A percentile compares a stretch with the other conserved stretches of the same genome.
phyloP scores from a whole-genome alignment of 2,797 vertebrate genomes.

The Sparus aurata region DNA sequence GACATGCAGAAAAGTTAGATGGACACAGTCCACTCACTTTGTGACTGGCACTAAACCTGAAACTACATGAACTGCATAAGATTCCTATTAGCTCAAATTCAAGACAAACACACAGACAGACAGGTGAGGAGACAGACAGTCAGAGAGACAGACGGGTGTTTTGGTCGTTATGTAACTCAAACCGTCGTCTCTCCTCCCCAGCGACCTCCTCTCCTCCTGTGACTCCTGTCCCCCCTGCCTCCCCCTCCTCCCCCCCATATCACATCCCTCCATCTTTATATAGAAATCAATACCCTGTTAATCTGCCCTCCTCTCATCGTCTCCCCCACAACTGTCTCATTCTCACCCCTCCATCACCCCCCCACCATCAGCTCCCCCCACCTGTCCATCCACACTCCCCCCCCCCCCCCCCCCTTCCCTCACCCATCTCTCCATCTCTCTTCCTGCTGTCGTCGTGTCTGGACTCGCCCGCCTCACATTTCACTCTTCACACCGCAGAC shows the following conservation, averaged over 20 bases:
- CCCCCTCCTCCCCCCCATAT: constrained; percentile 62
- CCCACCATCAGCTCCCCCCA: constrained; percentile 13
- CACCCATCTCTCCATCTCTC: constrained; percentile 47
- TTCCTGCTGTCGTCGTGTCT: constrained; percentile 67
- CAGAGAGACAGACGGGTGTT: constrained; percentile 25
- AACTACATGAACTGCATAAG: not conserved
- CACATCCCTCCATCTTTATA: constrained; percentile 85
- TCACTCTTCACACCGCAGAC: constrained; percentile 51
- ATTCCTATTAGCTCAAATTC: no score
- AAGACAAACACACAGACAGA: constrained; percentile 1
- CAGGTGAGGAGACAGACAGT: not conserved
- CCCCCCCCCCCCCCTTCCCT: not conserved
- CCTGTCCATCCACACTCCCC: constrained; percentile 33
- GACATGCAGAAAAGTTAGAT: no score
- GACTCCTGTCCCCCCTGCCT: constrained; percentile 11
- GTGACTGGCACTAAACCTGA: no score
- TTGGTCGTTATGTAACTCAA: constrained; percentile 71
- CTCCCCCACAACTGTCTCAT: constrained; percentile 54
- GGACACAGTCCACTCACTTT: no score
- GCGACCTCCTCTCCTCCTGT: constrained; percentile 28
- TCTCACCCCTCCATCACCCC: constrained; percentile 50
- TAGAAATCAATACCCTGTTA: constrained; percentile 86
- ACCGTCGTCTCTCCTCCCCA: constrained; percentile 48
- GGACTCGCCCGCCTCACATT: constrained; percentile 76
- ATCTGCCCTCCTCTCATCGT: constrained; percentile 67